Evolutionary conservation across 2,797 vertebrate genomes (phyloP).

Genomic region (Sylvia borin): DNA sequence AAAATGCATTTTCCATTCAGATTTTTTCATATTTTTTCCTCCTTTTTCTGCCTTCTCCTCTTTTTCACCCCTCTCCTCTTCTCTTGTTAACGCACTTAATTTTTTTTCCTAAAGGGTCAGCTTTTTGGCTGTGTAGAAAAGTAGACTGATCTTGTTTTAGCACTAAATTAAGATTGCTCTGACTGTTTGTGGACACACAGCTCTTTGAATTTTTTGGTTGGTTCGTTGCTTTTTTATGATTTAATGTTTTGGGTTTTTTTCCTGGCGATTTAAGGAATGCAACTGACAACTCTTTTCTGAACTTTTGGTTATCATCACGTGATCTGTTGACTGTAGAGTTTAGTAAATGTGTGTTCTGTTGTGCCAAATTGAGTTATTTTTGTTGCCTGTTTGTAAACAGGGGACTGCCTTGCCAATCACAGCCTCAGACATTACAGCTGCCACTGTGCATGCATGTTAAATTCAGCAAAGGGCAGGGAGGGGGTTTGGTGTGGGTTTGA

Average conservation of each 20-base stretch:
- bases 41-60: not conserved
- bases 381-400: not conserved
- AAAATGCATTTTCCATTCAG: not conserved
- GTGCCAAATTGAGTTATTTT: not conserved
- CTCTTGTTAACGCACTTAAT: not conserved
- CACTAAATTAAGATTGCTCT: not conserved
- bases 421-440: not conserved
- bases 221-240: fast-evolving
- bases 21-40: not conserved
- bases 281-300: not conserved
- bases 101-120: not conserved
- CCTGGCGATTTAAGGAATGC: not conserved
- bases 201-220: not conserved
- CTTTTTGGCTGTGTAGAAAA: not conserved
- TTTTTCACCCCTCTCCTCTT: not conserved
- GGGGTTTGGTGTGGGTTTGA: not conserved
- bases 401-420: not conserved
- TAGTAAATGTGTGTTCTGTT: not conserved
- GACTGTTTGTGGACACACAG: not conserved
- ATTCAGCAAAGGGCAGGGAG: not conserved
- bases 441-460: not conserved
- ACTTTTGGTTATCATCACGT: fast-evolving
- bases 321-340: not conserved
- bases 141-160: not conserved
- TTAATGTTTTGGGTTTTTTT: not conserved